Percentiles rank a stretch among this genome's conserved stretches.
Evolutionary conservation across 2,888 invertebrate genomes (phyloP).

Genomic region (Plagodis dolabraria): DNA sequence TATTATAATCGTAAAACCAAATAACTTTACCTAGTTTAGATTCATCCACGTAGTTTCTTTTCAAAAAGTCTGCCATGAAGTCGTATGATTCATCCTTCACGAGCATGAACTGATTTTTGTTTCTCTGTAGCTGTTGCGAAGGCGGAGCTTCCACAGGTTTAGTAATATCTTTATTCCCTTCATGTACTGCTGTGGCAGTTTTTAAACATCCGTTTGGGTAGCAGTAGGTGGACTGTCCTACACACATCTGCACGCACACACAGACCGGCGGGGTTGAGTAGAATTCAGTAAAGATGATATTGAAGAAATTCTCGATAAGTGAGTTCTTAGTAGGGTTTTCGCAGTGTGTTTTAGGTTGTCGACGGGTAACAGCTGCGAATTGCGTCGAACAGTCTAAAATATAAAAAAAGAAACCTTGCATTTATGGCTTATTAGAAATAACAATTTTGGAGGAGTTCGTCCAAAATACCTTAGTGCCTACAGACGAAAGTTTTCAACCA

Average conservation of each 20-base stretch:
- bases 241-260: slow-evolving; percentile 72
- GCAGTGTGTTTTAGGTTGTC: slow-evolving; percentile 40
- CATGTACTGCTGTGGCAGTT: neutral
- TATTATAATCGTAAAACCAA: too few relatives aligned
- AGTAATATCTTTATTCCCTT: slow-evolving; percentile 40
- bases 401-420: slow-evolving; percentile 28
- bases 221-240: slow-evolving; percentile 66
- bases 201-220: slow-evolving; percentile 72
- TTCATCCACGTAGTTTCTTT: slow-evolving; percentile 43
- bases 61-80: slow-evolving; percentile 48
- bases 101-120: slow-evolving; percentile 48
- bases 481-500: too few relatives aligned
- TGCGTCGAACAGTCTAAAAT: slow-evolving; percentile 53
- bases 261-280: slow-evolving; percentile 63
- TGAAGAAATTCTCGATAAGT: slow-evolving; percentile 69
- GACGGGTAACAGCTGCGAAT: slow-evolving; percentile 37
- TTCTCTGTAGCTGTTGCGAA: slow-evolving; percentile 37
- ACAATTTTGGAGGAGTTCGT: too few relatives aligned
- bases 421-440: too few relatives aligned
- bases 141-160: slow-evolving; percentile 30
- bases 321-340: slow-evolving; percentile 48
- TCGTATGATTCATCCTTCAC: slow-evolving; percentile 54
- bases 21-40: slow-evolving; percentile 30
- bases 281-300: slow-evolving; percentile 69
- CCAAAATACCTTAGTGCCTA: too few relatives aligned